Evolutionary conservation across 2,888 invertebrate species (phyloP), one percentile per base, ranked within the genome.

Genomic region (Macaria notata): DNA sequence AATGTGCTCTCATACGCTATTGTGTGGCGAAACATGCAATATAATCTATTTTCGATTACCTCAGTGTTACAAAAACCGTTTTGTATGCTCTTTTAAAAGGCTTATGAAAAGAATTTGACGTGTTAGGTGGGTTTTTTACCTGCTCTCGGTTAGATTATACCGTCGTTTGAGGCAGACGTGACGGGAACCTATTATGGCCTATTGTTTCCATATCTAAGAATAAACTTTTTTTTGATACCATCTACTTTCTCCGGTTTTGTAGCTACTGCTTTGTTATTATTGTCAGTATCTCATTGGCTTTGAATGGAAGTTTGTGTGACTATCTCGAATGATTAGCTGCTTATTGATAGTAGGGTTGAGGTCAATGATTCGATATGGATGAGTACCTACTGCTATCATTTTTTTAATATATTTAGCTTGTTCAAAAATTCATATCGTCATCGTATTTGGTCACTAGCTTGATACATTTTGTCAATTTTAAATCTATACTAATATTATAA

Each of bases 141-240:
- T 76, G 76, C 61, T 63, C 65, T 56, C 61, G 64, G 66, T 64
- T 63, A 63, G 61, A 60, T 58, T 55, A 70, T 63, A 61, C 63
- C 64, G 65, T 62, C 72, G 65, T 72, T 73, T 63, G 60, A 65
- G 62, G 70, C 65, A 71, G 74, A 83, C 84, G 84, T 86, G 86
- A 81, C 82, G 71, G 76, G 76, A 79, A 81, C 82, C 79, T 73
- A 79, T 85, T 82, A 86, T 79, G 55, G 70, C 61, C 79, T 69
- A 80, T 86, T 86, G 82, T 85, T 80, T 74, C 66, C 73, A 66
- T 78, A 75, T 76, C 77, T 68, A 66, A 69, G 71, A 73, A 75
- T 79, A 73, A 73, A 51, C 51, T 46, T 59, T 55, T n/a, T 54
- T 54, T 51, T 71, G 54, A 50, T 58, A 46, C 39, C 31, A 59